Base-by-base conservation (phyloP, 2,888 invertebrate species). In the Ypsolopha sequella region DNA sequence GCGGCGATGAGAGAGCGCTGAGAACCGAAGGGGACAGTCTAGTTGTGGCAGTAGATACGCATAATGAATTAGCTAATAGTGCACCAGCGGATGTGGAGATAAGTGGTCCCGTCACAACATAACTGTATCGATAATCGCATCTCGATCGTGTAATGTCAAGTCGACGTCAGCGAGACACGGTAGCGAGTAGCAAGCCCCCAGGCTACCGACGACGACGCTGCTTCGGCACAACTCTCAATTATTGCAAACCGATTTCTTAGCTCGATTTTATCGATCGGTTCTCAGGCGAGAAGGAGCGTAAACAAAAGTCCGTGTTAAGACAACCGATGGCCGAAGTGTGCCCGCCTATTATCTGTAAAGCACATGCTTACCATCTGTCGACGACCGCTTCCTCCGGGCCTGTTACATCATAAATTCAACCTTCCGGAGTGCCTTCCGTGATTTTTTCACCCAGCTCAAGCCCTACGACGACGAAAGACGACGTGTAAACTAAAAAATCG, bases 361-460 rank as follows among this genome's bases (percentile, higher is more conserved):
- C 84, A 84, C 79, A 73, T 86, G 87, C 73, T 67, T 59, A 68
- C 72, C 80, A 77, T 87, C 87, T 87, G 86, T 87, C 87, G 73
- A 68, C 81, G 68, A 61, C 39, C 60, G 68, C 75, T 76, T 84
- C 85, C 85, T 80, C 80, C 72, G 64, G 60, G 73, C 70, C 69
- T 73, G 78, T 76, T 76, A 72, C 71, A 76, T 80, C 82, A 84
- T 82, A 86, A 82, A 82, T 79, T 68, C 76, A 79, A 67, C 76
- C 81, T 85, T 82, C 80, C 85, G 84, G 78, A 67, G 69, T 69
- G 67, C 70, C 78, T 81, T 80, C 81, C 80, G 73, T 73, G 73
- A 73, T 76, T 85, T 84, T 85, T 85, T 80, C 24, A 76, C 62
- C 60, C 62, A 62, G 62, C 64, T 70, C 70, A 70, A 78, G 76